Evolutionary conservation across 1,140 invertebrate genomes (phyloP).

Genomic region (Drosophila nebulosa): DNA sequence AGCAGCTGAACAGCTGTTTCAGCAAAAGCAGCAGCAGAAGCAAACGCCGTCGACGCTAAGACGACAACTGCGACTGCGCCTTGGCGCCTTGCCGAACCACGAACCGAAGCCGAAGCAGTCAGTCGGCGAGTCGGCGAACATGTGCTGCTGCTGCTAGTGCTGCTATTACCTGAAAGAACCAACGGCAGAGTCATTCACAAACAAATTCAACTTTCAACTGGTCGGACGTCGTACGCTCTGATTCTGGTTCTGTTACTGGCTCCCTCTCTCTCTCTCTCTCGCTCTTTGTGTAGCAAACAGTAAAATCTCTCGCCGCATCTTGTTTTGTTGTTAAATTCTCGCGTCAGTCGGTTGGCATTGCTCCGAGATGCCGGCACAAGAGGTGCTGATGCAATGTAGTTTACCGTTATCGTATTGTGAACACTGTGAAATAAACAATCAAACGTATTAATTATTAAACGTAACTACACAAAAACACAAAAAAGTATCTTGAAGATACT

Average conservation of each 20-base stretch:
- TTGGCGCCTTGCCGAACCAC: slow-evolving; percentile 44
- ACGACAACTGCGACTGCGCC: slow-evolving; percentile 46
- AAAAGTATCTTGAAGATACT: slow-evolving; percentile 10
- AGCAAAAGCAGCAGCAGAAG: slow-evolving; percentile 39
- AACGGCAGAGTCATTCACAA: slow-evolving; percentile 51
- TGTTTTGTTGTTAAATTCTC: neutral
- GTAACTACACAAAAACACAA: no score
- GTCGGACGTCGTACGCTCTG: slow-evolving; percentile 47
- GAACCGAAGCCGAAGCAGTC: neutral
- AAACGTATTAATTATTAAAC: slow-evolving; percentile 1
- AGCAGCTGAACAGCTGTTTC: slow-evolving; percentile 65
- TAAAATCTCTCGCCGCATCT: neutral
- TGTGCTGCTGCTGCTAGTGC: slow-evolving; percentile 24
- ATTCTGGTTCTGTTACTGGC: neutral
- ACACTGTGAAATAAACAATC: neutral
- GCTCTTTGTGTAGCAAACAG: neutral
- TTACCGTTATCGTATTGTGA: slow-evolving; percentile 10
- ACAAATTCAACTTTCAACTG: slow-evolving; percentile 65
- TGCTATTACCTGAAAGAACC: slow-evolving; percentile 30
- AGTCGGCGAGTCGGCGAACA: slow-evolving; percentile 4
- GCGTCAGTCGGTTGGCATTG: slow-evolving; percentile 62
- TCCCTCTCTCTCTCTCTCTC: neutral
- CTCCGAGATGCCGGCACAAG: slow-evolving; percentile 69
- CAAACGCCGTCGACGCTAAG: slow-evolving; percentile 48
- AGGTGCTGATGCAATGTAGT: slow-evolving; percentile 19